Percentiles rank a stretch among this genome's conserved stretches.
Conservation (phyloP, 2,113 vertebrate genomes). For the Cottus gobio region DNA sequence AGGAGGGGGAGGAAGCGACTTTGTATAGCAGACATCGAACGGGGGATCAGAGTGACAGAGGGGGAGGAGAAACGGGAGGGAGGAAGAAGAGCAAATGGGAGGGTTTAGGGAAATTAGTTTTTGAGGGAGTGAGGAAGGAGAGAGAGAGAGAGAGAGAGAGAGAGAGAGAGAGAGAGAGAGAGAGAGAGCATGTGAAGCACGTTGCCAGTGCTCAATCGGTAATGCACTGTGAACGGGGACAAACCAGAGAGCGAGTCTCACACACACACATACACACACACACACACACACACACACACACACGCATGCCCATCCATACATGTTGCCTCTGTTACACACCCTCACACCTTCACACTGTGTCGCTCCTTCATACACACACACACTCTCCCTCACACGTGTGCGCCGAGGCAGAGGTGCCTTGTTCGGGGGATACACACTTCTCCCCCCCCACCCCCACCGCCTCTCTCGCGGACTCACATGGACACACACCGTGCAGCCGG, state of each 20-base stretch:
- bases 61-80: constrained; percentile 57
- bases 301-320: constrained; percentile 51
- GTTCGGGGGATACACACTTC: constrained; percentile 8
- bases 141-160: constrained; percentile 33
- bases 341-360: constrained; percentile 50
- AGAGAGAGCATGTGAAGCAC: constrained; percentile 69
- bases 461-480: constrained; percentile 13
- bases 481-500: constrained; percentile 40
- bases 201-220: constrained; percentile 69
- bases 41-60: constrained; percentile 53
- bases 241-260: constrained; percentile 47
- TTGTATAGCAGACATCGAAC: constrained; percentile 28
- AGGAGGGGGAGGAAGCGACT: neutral
- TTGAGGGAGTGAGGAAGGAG: constrained; percentile 23
- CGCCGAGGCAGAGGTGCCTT: constrained; percentile 40
- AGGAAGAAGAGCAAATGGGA: constrained; percentile 57
- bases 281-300: constrained; percentile 56
- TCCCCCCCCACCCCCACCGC: neutral
- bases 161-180: neutral
- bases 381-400: constrained; percentile 47
- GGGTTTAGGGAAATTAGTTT: constrained; percentile 67
- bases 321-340: constrained; percentile 50
- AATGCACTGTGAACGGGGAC: constrained; percentile 76
- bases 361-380: constrained; percentile 16
- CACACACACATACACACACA: constrained; percentile 60